These are phyloP conservation scores for Bilobella aurantiaca DNA, from an alignment of 1,140 invertebrate genomes.

Conservation along the genomic window DNA sequence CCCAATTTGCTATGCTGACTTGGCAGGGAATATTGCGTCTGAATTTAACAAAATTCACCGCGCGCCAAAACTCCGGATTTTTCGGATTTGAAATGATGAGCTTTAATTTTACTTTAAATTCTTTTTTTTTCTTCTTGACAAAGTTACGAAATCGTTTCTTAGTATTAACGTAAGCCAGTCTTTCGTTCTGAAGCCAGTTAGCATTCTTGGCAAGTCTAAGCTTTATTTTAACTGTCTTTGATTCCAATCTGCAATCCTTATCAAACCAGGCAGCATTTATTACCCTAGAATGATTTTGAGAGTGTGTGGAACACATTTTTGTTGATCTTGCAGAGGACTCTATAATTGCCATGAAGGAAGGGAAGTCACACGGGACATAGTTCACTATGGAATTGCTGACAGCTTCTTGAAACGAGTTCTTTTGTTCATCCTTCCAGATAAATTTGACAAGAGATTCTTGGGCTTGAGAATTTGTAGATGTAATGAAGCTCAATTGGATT, in stretches of 20 bases:
- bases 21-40: neutral
- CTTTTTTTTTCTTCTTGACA: neutral
- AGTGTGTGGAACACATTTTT: neutral
- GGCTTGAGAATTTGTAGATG: neutral
- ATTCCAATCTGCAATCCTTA: neutral
- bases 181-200: neutral
- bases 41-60: neutral
- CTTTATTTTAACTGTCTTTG: neutral
- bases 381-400: no score
- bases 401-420: neutral
- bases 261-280: neutral
- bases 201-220: neutral
- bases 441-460: neutral
- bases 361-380: neutral
- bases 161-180: neutral
- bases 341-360: neutral
- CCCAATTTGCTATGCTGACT: neutral
- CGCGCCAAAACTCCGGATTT: neutral
- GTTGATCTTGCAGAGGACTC: neutral
- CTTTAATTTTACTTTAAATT: neutral
- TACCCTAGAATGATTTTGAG: neutral
- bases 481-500: no score
- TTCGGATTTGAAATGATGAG: neutral
- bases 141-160: neutral
- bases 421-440: neutral